Evolutionary conservation across 2,797 vertebrate genomes (phyloP).

Genomic region (Halcyon badia): DNA sequence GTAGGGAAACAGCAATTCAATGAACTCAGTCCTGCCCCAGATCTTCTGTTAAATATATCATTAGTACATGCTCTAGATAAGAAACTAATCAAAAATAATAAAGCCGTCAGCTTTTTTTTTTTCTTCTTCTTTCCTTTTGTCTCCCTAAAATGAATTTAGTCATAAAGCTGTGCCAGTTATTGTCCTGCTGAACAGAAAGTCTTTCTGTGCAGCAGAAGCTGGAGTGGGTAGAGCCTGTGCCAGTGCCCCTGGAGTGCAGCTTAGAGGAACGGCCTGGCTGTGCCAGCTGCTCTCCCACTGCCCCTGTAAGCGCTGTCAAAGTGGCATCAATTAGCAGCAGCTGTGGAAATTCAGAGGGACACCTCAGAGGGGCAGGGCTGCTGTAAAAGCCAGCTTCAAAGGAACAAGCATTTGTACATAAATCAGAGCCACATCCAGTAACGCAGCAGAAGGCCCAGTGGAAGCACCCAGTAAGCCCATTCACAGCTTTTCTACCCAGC

Average conservation of each 20-base stretch:
- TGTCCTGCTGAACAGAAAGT: background rate
- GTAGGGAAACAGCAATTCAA: background rate
- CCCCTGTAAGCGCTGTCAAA: background rate
- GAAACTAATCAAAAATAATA: background rate
- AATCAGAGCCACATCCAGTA: background rate
- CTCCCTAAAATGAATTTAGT: background rate
- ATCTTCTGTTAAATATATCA: background rate
- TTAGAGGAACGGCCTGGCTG: background rate
- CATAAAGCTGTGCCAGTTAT: background rate
- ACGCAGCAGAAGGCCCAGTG: rapidly evolving
- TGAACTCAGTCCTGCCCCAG: background rate
- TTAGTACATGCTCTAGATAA: background rate
- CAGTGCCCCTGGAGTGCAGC: rapidly evolving
- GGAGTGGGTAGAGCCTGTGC: background rate
- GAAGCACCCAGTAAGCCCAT: background rate
- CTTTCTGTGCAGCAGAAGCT: background rate
- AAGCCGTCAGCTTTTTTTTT: background rate
- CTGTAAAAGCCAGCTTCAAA: background rate
- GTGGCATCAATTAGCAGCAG: background rate
- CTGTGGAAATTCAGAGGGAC: background rate
- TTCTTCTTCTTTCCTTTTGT: background rate
- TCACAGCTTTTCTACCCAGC: background rate
- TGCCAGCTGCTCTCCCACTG: rapidly evolving
- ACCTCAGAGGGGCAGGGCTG: background rate
- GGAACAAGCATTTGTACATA: background rate